Base-by-base conservation (phyloP, 1,140 invertebrate species). In the Proales similis region DNA sequence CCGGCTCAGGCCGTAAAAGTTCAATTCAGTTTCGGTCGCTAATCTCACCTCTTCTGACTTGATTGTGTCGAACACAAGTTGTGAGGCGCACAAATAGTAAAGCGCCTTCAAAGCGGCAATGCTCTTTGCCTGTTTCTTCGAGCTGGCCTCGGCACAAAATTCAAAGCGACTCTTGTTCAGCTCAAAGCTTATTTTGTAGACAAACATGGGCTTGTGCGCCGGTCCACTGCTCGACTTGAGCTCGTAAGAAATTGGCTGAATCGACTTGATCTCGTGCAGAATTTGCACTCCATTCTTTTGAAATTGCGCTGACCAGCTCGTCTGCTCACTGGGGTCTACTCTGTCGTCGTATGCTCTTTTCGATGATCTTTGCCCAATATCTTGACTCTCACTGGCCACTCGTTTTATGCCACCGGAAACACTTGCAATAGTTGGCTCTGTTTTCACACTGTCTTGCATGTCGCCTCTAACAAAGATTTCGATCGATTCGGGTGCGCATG, bases 241-340 rank as follows among this genome's bases (percentile, higher is more conserved):
- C 2, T 57, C 51, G 19, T 42, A 57, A 42, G 39, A 42, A 27
- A 57, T 42, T 3, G 51, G 51, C 36, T 57, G 51, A 57, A 57
- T 57, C 19, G 26, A 17, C 4, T 24, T 3, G 4, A 57, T 26
- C 32, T 57, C 51, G n/a, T 57, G 36, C 20, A 57, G 39, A 7
- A 30, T 29, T 12, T 57, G 51, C 39, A 57, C 32, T 26, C 36
- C 39, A 42, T 26, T 57, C 32, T 57, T 57, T 20, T 53, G 27
- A 38, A 26, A 39, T 17, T 36, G 48, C 1, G 19, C n/a, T n/a
- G n/a, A n/a, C n/a, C n/a, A n/a, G n/a, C n/a, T n/a, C n/a, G n/a
- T n/a, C n/a, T n/a, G n/a, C n/a, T n/a, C n/a, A n/a, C n/a, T n/a
- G n/a, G n/a, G n/a, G n/a, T n/a, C n/a, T n/a, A n/a, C n/a, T n/a